Percentiles rank a stretch among this genome's conserved stretches.
Conservation (phyloP, 2,113 vertebrate species). For the Tragelaphus scriptus region DNA sequence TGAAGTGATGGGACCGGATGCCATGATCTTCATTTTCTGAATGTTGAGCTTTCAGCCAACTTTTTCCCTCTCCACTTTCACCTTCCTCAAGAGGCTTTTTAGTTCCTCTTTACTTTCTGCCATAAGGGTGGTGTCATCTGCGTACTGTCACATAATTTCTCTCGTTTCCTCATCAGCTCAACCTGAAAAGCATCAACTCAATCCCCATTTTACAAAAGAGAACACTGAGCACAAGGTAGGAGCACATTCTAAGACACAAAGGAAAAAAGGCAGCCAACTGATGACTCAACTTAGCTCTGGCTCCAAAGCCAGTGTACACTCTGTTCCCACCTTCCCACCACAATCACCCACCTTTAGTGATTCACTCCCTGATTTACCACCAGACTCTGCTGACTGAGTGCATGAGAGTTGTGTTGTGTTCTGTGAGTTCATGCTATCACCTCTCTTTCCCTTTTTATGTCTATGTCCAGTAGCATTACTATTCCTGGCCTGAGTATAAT, state of each 20-base stretch:
- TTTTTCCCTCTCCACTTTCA: too few relatives aligned
- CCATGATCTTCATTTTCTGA: too few relatives aligned
- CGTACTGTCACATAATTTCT: background rate
- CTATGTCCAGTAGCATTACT: background rate
- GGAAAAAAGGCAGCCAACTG: background rate
- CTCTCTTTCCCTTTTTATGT: background rate
- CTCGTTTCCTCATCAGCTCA: background rate
- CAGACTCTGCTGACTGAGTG: background rate
- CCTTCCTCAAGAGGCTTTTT: too few relatives aligned
- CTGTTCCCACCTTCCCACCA: background rate
- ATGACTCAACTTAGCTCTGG: background rate
- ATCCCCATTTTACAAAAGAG: background rate
- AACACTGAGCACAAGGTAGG: background rate
- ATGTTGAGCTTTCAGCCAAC: too few relatives aligned
- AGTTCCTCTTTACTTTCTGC: too few relatives aligned
- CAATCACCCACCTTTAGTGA: background rate
- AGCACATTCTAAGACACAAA: background rate
- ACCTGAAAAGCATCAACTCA: background rate
- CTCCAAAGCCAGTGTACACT: too few relatives aligned
- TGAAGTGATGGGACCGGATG: too few relatives aligned
- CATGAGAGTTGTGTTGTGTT: background rate
- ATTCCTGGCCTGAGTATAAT: background rate
- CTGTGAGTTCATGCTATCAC: background rate
- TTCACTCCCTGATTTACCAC: background rate
- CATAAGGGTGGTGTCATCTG: too few relatives aligned